Percentiles rank a stretch among this genome's conserved stretches.
Evolutionary conservation across 2,113 vertebrate genomes (phyloP).

Genomic region (Anseranas semipalmata): DNA sequence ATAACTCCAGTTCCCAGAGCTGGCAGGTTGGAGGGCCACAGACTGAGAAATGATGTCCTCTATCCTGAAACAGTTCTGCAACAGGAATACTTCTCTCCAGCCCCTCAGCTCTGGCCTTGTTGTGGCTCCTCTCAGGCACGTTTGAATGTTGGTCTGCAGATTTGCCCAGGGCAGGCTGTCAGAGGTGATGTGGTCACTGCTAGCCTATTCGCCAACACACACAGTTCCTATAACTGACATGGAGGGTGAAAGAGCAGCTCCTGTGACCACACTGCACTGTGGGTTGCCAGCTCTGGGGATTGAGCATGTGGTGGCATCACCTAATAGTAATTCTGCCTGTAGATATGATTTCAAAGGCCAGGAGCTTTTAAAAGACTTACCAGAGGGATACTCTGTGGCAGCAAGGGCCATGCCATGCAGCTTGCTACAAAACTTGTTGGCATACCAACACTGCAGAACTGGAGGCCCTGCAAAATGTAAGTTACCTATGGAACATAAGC

Average conservation of each 20-base stretch:
- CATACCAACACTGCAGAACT: background rate
- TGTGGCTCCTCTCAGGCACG: background rate
- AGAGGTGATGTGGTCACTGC: background rate
- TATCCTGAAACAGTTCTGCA: background rate
- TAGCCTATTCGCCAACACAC: background rate
- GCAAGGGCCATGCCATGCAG: accelerated
- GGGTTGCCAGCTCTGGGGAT: background rate
- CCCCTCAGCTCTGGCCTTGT: background rate
- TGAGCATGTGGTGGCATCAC: background rate
- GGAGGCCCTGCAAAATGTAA: background rate
- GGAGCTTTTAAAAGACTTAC: background rate
- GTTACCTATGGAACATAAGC: background rate
- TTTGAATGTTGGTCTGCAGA: background rate
- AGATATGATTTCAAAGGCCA: background rate
- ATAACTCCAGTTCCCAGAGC: background rate
- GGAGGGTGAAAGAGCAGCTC: background rate
- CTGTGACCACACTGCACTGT: background rate
- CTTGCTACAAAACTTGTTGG: background rate
- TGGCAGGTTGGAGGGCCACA: background rate
- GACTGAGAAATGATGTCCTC: accelerated
- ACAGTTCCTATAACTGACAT: background rate
- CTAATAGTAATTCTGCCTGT: background rate
- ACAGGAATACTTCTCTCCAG: background rate
- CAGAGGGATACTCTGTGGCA: background rate
- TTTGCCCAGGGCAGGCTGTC: background rate